Evolutionary conservation across 1,140 invertebrate species (phyloP).

Genomic region (Metopolophium dirhodum): DNA sequence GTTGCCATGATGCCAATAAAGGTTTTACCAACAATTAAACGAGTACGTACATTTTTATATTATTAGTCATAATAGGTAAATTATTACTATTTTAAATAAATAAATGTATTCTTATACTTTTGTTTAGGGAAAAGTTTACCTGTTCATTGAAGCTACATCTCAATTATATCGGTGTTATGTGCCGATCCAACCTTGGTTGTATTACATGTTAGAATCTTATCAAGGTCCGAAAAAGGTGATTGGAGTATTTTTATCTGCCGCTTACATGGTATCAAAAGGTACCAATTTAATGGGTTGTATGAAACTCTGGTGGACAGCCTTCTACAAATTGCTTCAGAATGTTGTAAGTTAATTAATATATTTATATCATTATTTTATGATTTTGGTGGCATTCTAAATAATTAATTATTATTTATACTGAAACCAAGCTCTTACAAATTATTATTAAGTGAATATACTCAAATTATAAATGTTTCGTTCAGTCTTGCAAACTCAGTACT

Average conservation of each 20-base stretch:
- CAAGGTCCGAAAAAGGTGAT: slow-evolving; percentile 77
- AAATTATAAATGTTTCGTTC: no score
- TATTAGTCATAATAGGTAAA: neutral
- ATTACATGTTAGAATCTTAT: slow-evolving; percentile 79
- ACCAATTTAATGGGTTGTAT: slow-evolving; percentile 72
- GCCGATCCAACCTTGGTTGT: slow-evolving; percentile 86
- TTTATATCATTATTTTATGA: neutral
- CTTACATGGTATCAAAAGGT: slow-evolving; percentile 82
- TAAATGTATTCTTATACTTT: slow-evolving; percentile 50
- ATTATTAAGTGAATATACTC: neutral
- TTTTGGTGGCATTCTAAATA: neutral
- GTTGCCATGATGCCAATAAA: slow-evolving; percentile 76
- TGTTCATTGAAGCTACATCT: slow-evolving; percentile 81
- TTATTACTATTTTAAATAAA: neutral
- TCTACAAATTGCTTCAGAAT: slow-evolving; percentile 77
- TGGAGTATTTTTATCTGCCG: slow-evolving; percentile 77
- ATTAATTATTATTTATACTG: neutral
- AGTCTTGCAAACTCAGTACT: no score
- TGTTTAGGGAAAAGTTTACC: slow-evolving; percentile 85
- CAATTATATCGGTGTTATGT: slow-evolving; percentile 82
- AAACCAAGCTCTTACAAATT: neutral
- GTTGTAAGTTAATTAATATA: slow-evolving; percentile 69
- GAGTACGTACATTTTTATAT: slow-evolving; percentile 68
- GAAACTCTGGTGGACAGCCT: slow-evolving; percentile 67
- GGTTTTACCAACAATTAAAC: slow-evolving; percentile 76